These are phyloP conservation scores for Zelleria hepariella DNA, from an alignment of 2,888 invertebrate species.

Conservation along the genomic window DNA sequence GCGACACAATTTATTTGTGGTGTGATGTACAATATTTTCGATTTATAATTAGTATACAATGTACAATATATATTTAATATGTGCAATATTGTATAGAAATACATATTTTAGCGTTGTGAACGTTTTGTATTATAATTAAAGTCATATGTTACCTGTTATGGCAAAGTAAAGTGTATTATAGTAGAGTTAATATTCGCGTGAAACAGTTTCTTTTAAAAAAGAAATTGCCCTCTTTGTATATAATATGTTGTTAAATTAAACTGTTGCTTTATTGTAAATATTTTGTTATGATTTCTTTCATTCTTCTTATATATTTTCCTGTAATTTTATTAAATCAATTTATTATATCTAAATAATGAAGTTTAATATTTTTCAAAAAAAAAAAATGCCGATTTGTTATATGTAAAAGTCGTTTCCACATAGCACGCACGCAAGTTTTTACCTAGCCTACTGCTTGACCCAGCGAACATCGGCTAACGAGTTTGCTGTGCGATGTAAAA, in stretches of 20 bases:
- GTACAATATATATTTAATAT: conserved; percentile 60
- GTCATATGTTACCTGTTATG: conserved; percentile 73
- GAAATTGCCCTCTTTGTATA: conserved; percentile 51
- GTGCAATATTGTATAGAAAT: conserved; percentile 71
- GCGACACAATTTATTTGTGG: background rate
- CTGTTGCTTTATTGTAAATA: conserved; percentile 65
- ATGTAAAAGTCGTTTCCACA: background rate
- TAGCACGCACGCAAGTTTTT: background rate
- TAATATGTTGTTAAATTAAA: conserved; percentile 67
- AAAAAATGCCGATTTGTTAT: background rate
- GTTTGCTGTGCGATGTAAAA: background rate
- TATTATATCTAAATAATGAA: conserved; percentile 38
- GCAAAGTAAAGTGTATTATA: conserved; percentile 69
- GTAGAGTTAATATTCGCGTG: conserved; percentile 28
- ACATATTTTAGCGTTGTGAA: conserved; percentile 69
- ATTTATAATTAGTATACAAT: conserved; percentile 43
- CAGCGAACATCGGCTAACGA: background rate
- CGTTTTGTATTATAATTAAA: conserved; percentile 70
- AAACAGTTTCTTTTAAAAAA: conserved; percentile 39
- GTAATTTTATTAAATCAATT: conserved; percentile 35
- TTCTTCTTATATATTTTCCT: conserved; percentile 24
- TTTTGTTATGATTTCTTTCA: conserved; percentile 55
- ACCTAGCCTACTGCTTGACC: background rate
- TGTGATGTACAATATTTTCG: conserved; percentile 43
- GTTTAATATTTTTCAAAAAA: conserved; percentile 30